Evolutionary conservation across 2,113 vertebrate species (phyloP), one percentile per base, ranked within the genome.

Genomic region (Tauraco erythrolophus): DNA sequence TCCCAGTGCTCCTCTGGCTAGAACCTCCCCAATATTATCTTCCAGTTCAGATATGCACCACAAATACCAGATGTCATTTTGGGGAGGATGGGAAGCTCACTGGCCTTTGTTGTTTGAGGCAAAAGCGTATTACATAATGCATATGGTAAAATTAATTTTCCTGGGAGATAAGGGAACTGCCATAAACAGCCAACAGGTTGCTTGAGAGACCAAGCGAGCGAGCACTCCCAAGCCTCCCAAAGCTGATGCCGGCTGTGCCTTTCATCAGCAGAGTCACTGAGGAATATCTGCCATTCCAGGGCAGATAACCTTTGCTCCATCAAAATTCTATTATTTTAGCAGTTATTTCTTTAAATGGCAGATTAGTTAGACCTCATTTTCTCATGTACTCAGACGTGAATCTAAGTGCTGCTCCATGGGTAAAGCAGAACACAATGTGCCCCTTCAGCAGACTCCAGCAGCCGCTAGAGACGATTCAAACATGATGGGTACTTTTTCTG

Each of bases 401-500:
- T 37, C 0, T 30, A 57, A 31, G 11, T 84, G 65, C 15, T 82
- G 22, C 45, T 89, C 51, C 4, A 3, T 6, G 28, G 7, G 14
- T 72, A 69, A 94, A 88, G 45, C 76, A 86, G 76, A 69, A 15
- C 61, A 46, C 28, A 64, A 14, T 0, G 0, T 48, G 37, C 4
- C 62, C 68, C 24, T 68, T 46, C 57, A 66, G 33, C 64, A 70
- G 48, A 43, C 10, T n/a, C 15, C 50, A 6, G 13, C 10, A 5
- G 17, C 18, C 56, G n/a, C 14, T 48, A 78, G 24, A 45, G 65
- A 25, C 0, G 0, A 39, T 18, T 70, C 72, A 68, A 48, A 86
- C 0, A 0, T 10, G 23, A n/a, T 9, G 7, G 3, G 7, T 8
- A 31, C 9, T 24, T 82, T 86, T 79, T 16, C 31, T 7, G 1